phyloP scores from a whole-genome alignment of 1,140 invertebrate genomes.

The Metopolophium dirhodum region DNA sequence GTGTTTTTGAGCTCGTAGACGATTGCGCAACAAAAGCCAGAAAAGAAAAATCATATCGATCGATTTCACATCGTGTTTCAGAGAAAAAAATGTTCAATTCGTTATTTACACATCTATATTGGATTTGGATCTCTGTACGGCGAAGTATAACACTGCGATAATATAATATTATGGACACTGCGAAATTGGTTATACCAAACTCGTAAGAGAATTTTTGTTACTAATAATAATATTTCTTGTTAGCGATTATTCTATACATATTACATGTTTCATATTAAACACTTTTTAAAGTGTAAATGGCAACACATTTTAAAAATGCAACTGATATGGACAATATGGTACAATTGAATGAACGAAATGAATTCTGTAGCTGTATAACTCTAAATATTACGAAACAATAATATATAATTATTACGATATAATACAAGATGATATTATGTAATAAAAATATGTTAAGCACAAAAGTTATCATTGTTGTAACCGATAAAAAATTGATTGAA shows the following conservation, averaged over 20 bases:
- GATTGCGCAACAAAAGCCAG: background rate
- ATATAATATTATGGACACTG: background rate
- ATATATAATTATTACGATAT: background rate
- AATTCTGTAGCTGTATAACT: background rate
- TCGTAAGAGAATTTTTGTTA: background rate
- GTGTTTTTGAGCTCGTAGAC: background rate
- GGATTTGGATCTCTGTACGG: background rate
- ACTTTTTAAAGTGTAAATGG: too few relatives aligned
- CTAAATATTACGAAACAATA: background rate
- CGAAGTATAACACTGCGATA: background rate
- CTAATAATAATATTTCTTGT: background rate
- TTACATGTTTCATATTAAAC: too few relatives aligned
- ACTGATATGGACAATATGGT: background rate
- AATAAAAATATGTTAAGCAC: too few relatives aligned
- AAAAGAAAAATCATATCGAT: background rate
- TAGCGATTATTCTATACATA: background rate
- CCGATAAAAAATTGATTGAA: background rate
- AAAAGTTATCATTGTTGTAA: background rate
- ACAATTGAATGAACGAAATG: background rate
- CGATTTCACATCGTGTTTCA: background rate
- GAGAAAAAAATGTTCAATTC: background rate
- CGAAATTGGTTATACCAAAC: background rate
- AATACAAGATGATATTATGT: too few relatives aligned
- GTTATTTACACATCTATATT: background rate
- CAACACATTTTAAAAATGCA: too few relatives aligned